A percentile compares a stretch with the other conserved stretches of the same genome.
These are phyloP conservation scores for Dicerorhinus sumatrensis DNA, from an alignment of 2,113 vertebrate species.

Conservation along the genomic window DNA sequence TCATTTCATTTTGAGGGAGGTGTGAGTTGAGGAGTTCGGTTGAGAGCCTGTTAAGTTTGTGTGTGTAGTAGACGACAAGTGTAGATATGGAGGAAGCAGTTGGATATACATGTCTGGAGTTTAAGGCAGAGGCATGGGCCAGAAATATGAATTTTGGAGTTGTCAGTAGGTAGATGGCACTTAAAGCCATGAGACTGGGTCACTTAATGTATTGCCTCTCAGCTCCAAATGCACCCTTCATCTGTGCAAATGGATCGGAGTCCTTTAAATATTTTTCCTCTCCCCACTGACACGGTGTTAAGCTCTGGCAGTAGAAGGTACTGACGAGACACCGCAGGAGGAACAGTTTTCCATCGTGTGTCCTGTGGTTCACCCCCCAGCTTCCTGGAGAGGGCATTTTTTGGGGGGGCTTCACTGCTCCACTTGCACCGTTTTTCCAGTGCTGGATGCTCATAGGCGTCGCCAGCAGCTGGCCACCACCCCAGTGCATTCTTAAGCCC, in stretches of 20 bases:
- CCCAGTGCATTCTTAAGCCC: not conserved
- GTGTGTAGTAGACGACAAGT: not conserved
- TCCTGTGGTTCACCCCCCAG: not conserved
- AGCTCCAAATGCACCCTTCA: not conserved
- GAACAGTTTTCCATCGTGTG: not conserved
- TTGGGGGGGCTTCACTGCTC: not conserved
- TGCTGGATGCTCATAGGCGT: not conserved
- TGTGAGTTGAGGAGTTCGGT: not conserved
- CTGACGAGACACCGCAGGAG: not conserved
- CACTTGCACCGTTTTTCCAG: not conserved
- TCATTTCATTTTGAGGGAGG: not conserved
- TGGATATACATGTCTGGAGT: not conserved
- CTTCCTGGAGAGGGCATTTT: not conserved
- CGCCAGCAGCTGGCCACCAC: not conserved
- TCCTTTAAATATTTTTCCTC: not conserved
- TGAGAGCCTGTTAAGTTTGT: no score
- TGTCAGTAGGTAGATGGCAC: not conserved
- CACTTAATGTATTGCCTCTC: not conserved
- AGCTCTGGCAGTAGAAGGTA: not conserved
- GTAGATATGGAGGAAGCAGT: no score
- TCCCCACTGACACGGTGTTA: no score
- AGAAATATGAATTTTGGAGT: not conserved
- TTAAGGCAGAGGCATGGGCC: not conserved
- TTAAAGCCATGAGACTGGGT: not conserved
- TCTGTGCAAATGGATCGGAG: not conserved